phyloP scores from a whole-genome alignment of 2,113 vertebrate genomes.

The Scalopus aquaticus region DNA sequence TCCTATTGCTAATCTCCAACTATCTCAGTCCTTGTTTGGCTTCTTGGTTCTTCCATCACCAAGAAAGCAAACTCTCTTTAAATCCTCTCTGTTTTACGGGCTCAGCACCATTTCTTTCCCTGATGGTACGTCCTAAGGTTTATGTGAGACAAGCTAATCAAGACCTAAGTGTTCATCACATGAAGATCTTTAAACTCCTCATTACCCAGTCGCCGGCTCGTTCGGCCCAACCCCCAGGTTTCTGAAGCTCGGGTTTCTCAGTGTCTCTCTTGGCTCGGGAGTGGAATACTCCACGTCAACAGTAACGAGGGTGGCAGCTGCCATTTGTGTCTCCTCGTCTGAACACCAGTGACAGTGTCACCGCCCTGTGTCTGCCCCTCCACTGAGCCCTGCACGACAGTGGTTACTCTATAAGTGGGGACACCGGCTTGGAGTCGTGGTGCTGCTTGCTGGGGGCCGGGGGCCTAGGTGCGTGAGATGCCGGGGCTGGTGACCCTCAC shows the following conservation, averaged over 20 bases:
- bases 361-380: too few species aligned
- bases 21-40: background rate
- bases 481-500: background rate
- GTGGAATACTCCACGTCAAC: fast-evolving
- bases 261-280: background rate
- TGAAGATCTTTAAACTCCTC: background rate
- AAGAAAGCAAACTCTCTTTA: background rate
- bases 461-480: background rate
- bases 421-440: background rate
- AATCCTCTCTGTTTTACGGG: background rate
- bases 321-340: fast-evolving
- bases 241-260: background rate
- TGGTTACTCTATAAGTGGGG: background rate
- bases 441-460: background rate
- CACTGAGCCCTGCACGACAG: background rate
- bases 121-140: background rate
- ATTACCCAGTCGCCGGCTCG: background rate
- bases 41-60: background rate
- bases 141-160: background rate
- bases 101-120: background rate
- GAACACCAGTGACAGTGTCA: background rate
- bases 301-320: background rate
- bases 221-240: background rate
- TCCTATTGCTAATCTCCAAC: background rate
- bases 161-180: fast-evolving